Percentiles rank a stretch among this genome's conserved stretches.
Conservation (phyloP, 2,888 invertebrate genomes). For the Mythimna ferrago region DNA sequence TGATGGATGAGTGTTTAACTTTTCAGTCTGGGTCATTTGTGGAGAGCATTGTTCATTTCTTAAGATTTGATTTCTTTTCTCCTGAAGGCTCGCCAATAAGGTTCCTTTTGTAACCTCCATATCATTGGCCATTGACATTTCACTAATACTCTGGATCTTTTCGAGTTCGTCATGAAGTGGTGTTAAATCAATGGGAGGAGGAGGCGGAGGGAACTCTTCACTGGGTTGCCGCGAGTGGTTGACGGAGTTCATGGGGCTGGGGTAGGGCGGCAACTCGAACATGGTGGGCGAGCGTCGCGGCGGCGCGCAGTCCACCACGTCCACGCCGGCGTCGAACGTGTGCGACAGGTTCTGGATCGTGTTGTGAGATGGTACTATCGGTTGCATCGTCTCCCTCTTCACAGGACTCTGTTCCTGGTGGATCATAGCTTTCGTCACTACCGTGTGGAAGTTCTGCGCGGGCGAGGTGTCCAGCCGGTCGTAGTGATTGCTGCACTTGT, state of each 20-base stretch:
- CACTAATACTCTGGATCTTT: constrained; percentile 81
- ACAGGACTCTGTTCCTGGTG: constrained; percentile 95
- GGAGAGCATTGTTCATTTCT: constrained; percentile 79
- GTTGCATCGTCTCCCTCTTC: constrained; percentile 84
- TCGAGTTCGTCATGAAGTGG: constrained; percentile 92
- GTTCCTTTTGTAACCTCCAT: constrained; percentile 82
- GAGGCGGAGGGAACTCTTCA: constrained; percentile 97
- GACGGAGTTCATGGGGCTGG: constrained; percentile 94
- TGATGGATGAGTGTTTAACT: constrained; percentile 70
- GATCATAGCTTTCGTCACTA: constrained; percentile 96
- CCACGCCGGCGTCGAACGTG: constrained; percentile 88
- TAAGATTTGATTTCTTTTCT: constrained; percentile 91
- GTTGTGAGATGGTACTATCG: constrained; percentile 75
- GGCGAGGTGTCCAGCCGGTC: constrained; percentile 84
- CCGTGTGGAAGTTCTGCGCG: constrained; percentile 91
- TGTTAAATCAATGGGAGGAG: constrained; percentile 93
- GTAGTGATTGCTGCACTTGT: constrained; percentile 81
- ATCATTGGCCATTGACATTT: constrained; percentile 51
- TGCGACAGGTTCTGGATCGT: constrained; percentile 84
- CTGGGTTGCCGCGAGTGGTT: constrained; percentile 96
- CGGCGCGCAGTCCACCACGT: constrained; percentile 92
- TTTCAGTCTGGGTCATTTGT: constrained; percentile 77
- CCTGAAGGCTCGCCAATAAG: constrained; percentile 92
- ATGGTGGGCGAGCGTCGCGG: constrained; percentile 83
- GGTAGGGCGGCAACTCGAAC: constrained; percentile 94